Evolutionary conservation across 1,140 invertebrate species (phyloP), one percentile per base, ranked within the genome.

Genomic region (Drosophila biarmipes): DNA sequence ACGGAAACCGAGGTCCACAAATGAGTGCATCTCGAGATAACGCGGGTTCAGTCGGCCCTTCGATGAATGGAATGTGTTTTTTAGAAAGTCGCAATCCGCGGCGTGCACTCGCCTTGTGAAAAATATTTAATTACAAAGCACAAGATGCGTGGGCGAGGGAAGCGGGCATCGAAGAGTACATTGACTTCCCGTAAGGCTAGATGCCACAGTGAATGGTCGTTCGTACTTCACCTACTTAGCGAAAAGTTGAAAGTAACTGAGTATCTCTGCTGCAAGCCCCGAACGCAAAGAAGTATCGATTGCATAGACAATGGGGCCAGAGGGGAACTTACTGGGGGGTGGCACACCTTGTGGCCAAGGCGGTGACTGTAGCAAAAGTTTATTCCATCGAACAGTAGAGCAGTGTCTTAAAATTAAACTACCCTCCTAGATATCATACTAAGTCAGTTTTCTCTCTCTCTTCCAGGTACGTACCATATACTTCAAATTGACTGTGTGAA

Each of bases 81-180:
- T 66, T 66, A 63, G 59, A 64, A 72, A 71, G 63, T 55, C 29
- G 29, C 34, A 49, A 45, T 42, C 49, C 49, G 15, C 6, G 31
- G 6, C 2, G 38, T 67, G 40, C 78, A 59, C 49, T 37, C 34
- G 42, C 31, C 52, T n/a, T 37, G 48, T 45, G 53, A 45, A 62
- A 68, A 64, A 80, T 86, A 86, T 81, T 81, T 86, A 63, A 78
- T 85, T 86, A 73, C 80, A 76, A 69, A 77, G 66, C 48, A 53
- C 42, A 78, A 21, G 57, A 52, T 49, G 40, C 45, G 35, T 17
- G 38, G 21, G 40, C 6, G 31, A 51, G 19, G 15, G 17, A 11
- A 7, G 51, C 10, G 38, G 31, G 21, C 6, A 35, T 14, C 15
- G 52, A 38, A 37, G 27, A 74, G 79, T 78, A 69, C 79, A 71